Evolutionary conservation across 2,888 invertebrate genomes (phyloP).

Genomic region (Euproctis similis): DNA sequence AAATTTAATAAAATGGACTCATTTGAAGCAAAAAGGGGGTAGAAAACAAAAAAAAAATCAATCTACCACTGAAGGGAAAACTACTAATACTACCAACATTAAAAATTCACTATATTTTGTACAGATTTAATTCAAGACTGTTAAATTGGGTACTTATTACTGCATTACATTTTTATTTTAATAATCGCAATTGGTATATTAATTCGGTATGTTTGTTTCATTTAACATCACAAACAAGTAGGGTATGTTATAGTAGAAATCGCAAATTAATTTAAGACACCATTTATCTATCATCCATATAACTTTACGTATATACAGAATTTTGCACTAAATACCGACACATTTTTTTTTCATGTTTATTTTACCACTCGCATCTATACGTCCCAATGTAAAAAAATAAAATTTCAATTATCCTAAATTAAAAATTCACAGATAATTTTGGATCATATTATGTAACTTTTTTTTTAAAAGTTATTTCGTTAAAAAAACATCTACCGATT

Average conservation of each 20-base stretch:
- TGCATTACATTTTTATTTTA: conserved; percentile 68
- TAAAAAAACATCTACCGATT: no score
- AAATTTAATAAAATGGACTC: no score
- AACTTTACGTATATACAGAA: conserved; percentile 65
- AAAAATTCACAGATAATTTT: conserved; percentile 44
- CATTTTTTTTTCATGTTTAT: conserved; percentile 31
- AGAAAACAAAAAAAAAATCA: conserved; percentile 17
- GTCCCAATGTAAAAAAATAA: conserved; percentile 59
- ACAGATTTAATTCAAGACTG: conserved; percentile 75
- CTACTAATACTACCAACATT: conserved; percentile 40
- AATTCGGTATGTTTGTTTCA: conserved; percentile 63
- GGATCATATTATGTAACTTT: no score
- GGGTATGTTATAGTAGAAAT: conserved; percentile 33
- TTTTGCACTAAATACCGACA: conserved; percentile 44
- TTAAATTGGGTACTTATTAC: conserved; percentile 62
- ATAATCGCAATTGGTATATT: conserved; percentile 57
- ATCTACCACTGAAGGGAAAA: conserved; percentile 14
- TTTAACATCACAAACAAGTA: conserved; percentile 35
- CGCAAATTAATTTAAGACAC: conserved; percentile 24
- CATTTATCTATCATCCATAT: conserved; percentile 33
- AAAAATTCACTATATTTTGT: conserved; percentile 66
- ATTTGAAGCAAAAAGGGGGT: conserved; percentile 6
- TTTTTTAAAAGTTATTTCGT: no score
- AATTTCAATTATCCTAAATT: conserved; percentile 53
- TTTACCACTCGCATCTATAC: conserved; percentile 39